Evolutionary conservation across 2,113 vertebrate species (phyloP).

Genomic region (Baryphthengus martii): DNA sequence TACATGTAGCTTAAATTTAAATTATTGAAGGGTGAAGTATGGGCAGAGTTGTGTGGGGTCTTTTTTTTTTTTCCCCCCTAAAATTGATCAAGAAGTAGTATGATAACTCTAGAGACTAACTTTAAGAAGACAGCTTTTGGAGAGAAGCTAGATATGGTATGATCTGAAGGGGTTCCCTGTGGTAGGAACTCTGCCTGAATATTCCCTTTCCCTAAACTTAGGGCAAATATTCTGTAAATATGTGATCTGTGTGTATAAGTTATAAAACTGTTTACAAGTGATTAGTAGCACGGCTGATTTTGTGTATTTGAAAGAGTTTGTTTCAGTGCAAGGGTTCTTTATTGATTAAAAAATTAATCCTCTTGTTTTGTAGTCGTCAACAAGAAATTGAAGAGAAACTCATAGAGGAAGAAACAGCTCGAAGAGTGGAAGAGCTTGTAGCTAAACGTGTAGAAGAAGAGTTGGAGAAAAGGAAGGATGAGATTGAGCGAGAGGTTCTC

Average conservation of each 20-base stretch:
- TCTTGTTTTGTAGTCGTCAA: conserved; percentile 64
- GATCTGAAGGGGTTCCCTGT: no score
- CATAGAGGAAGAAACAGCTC: conserved; percentile 97
- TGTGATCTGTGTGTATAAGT: background rate
- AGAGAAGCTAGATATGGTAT: no score
- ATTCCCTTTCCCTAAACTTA: background rate
- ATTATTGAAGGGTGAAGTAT: background rate
- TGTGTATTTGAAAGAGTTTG: background rate
- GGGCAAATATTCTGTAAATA: background rate
- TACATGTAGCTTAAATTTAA: background rate
- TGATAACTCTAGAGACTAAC: no score
- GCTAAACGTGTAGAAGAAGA: conserved; percentile 98
- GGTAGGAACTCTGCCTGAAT: background rate
- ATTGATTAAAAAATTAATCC: background rate
- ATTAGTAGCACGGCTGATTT: background rate
- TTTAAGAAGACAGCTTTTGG: no score
- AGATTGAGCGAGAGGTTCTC: conserved; percentile 98
- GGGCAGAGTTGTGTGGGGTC: background rate
- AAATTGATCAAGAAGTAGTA: background rate
- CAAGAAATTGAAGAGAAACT: conserved; percentile 99
- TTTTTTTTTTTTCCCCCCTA: fast-evolving
- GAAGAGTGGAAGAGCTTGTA: conserved; percentile 96
- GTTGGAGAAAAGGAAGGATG: conserved; percentile 95
- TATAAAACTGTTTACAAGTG: background rate
- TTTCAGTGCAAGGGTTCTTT: background rate